These are phyloP conservation scores for Hemicentrotus pulcherrimus DNA, from an alignment of 35 echinoderm and acorn worm species.

Conservation along the genomic window DNA sequence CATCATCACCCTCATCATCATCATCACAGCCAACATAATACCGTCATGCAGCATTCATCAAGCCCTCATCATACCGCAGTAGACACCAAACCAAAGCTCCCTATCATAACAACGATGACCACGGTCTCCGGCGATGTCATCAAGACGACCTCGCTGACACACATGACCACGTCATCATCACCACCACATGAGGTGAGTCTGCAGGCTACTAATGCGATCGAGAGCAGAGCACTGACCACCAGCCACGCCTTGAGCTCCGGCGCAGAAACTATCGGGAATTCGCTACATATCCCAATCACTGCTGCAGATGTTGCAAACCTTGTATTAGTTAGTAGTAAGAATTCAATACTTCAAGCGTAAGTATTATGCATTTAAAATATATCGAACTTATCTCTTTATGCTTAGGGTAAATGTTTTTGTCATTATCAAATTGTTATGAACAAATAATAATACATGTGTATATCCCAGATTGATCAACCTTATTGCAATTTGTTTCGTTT, in stretches of 20 bases:
- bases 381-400: too few relatives aligned
- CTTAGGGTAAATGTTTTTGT: too few relatives aligned
- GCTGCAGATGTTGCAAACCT: background rate
- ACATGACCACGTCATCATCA: background rate
- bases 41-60: background rate
- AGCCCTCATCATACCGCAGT: background rate
- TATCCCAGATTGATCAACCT: too few relatives aligned
- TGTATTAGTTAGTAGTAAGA: background rate
- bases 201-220: background rate
- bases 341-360: background rate
- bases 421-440: too few relatives aligned
- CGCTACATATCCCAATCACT: background rate
- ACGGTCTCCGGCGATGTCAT: background rate
- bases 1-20: background rate
- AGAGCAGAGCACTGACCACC: background rate
- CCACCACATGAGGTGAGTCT: background rate
- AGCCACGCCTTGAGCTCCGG: slow-evolving; percentile 30
- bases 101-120: background rate
- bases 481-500: too few relatives aligned
- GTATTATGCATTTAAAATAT: too few relatives aligned
- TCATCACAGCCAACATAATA: background rate
- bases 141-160: background rate
- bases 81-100: slow-evolving; percentile 36
- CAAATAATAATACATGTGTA: too few relatives aligned
- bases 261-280: background rate